phyloP scores from a whole-genome alignment of 2,888 invertebrate species.

The Sabatieria punctata region DNA sequence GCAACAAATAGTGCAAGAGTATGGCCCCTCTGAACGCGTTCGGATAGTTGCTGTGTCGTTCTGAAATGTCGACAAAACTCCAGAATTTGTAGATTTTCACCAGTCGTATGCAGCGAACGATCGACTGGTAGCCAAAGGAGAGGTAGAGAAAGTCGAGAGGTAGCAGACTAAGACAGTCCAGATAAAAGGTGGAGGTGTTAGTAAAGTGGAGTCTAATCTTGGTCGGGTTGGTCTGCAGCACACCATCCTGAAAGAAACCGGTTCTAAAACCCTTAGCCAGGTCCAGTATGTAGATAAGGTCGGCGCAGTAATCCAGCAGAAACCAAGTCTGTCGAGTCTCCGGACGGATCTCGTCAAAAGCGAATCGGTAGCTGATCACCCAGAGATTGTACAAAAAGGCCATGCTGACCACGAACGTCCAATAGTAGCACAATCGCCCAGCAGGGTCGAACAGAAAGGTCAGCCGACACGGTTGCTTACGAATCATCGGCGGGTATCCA shows the following conservation, averaged over 20 bases:
- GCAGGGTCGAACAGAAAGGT: slow-evolving; percentile 97
- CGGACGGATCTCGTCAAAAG: slow-evolving; percentile 65
- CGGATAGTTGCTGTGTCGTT: slow-evolving; percentile 94
- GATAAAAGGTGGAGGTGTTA: slow-evolving; percentile 51
- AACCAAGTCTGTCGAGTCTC: slow-evolving; percentile 86
- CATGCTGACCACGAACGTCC: slow-evolving; percentile 88
- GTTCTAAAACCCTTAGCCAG: slow-evolving; percentile 93
- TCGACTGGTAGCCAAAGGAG: slow-evolving; percentile 82
- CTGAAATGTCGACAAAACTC: slow-evolving; percentile 95
- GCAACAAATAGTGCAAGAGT: slow-evolving; percentile 63
- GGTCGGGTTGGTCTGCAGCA: slow-evolving; percentile 80
- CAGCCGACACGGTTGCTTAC: slow-evolving; percentile 22
- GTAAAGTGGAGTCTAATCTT: slow-evolving; percentile 89
- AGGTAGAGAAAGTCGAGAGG: slow-evolving; percentile 94
- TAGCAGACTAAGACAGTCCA: slow-evolving; percentile 84
- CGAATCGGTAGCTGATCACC: slow-evolving; percentile 95
- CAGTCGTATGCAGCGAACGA: slow-evolving; percentile 79
- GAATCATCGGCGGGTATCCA: too few species aligned
- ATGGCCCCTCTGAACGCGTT: slow-evolving; percentile 48
- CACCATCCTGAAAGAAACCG: slow-evolving; percentile 77
- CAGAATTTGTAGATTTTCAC: slow-evolving; percentile 95
- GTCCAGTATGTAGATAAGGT: slow-evolving; percentile 85
- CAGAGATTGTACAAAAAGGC: slow-evolving; percentile 92
- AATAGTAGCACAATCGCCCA: slow-evolving; percentile 83
- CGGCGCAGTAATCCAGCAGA: slow-evolving; percentile 85